Evolutionary conservation across 2,113 vertebrate genomes (phyloP), one percentile per base, ranked within the genome.

Genomic region (Dermatemys mawii): DNA sequence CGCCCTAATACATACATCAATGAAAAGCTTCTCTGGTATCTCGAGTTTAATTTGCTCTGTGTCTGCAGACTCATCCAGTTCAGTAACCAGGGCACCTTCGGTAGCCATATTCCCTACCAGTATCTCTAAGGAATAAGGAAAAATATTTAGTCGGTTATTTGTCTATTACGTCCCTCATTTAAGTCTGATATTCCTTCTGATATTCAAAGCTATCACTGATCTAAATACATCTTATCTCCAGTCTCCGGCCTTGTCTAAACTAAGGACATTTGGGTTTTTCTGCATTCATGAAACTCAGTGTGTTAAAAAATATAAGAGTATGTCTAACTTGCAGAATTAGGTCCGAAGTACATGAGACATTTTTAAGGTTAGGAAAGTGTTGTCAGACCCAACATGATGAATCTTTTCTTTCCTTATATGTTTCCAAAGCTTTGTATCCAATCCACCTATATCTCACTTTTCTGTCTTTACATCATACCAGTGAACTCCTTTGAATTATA

Each of bases 1-100:
- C 41, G 6, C 32, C 13, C 10, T 32, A 76, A 78, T 89, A 97
- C 98, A 0, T 98, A 98, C 98, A 0, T 96, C 84, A 3, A 98
- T 95, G 81, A 81, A 97, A 87, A 98, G 70, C 44, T 97, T 97
- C 55, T 97, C 92, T 16, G 51, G 24, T 8, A 67, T 46, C 11
- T 98, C 94, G 49, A 93, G 87, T 19, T 86, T 53, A 54, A 96
- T 82, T 21, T 96, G 94, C 54, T 98, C 98, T 13, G 90, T 79
- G 11, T 97, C 96, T 76, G 98, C 96, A 32, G 13, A 46, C 16
- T 97, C 95, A 26, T 84, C 60, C 38, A 95, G 92, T 79, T 98
- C 97, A 41, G 97, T 95, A 46, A 98, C 89, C 55, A 82, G 0
- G 1, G 92, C 76, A 16, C 92, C 94, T 27, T 95, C 95, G 24